Evolutionary conservation across 2,113 vertebrate species (phyloP).

Genomic region (Camelus bactrianus): DNA sequence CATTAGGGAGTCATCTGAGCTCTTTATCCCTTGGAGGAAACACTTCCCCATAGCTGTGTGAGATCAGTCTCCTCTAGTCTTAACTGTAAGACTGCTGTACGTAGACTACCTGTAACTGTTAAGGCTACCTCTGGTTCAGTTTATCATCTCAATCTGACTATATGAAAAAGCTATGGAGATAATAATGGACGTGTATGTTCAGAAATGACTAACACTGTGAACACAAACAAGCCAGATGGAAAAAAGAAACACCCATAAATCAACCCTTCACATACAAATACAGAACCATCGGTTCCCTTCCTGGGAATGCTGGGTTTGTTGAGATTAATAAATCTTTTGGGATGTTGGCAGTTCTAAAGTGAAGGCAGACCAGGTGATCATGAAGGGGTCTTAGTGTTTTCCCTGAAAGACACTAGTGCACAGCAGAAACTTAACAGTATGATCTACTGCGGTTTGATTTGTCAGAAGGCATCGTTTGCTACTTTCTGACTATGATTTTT

Average conservation of each 20-base stretch:
- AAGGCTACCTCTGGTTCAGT: neutral
- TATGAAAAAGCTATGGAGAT: neutral
- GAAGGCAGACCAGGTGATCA: neutral
- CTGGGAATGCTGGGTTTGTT: neutral
- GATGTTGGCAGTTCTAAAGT: constrained; percentile 12
- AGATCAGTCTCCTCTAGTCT: neutral
- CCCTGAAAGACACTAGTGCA: neutral
- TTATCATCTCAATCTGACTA: neutral
- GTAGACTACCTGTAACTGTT: neutral
- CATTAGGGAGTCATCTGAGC: neutral
- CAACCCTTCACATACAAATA: constrained; percentile 27
- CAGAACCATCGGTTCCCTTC: neutral
- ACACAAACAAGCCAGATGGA: neutral
- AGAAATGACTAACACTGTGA: neutral
- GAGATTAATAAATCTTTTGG: constrained; percentile 58
- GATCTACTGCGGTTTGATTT: neutral
- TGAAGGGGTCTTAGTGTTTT: constrained; percentile 8
- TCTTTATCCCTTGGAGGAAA: neutral
- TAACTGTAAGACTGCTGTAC: neutral
- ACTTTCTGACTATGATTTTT: constrained; percentile 24
- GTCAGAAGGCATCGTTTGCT: neutral
- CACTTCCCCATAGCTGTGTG: neutral
- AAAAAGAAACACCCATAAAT: neutral
- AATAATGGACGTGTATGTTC: constrained; percentile 7
- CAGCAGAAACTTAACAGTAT: neutral